Evolutionary conservation across 35 echinoderm and acorn worm genomes (phyloP).

Genomic region (Lytechinus pictus): DNA sequence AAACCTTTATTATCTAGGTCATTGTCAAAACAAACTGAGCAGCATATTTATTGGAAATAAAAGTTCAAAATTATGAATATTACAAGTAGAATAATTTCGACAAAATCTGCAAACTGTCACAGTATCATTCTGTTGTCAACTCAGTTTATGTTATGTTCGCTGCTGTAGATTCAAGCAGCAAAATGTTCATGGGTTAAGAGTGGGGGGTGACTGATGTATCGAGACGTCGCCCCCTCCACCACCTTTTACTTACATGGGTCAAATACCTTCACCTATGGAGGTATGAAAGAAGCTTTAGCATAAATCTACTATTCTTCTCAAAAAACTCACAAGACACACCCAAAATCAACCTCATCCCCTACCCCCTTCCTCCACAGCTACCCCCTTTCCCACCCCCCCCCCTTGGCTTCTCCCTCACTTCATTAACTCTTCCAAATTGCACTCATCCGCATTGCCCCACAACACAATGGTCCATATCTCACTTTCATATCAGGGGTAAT

Average conservation of each 20-base stretch:
- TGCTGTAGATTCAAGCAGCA: too few species aligned
- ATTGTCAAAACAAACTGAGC: neutral
- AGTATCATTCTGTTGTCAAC: too few species aligned
- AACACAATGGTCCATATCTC: neutral
- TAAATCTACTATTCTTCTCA: too few species aligned
- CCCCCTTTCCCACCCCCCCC: neutral
- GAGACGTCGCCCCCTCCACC: too few species aligned
- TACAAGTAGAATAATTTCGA: too few species aligned
- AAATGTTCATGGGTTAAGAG: too few species aligned
- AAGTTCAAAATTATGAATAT: too few species aligned
- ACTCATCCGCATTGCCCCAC: neutral
- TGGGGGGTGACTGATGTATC: too few species aligned
- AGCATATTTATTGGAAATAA: neutral
- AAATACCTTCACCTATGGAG: too few species aligned
- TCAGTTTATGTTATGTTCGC: too few species aligned
- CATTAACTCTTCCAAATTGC: neutral
- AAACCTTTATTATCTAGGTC: neutral
- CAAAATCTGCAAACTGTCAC: too few species aligned
- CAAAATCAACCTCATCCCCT: neutral
- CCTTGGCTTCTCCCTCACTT: neutral
- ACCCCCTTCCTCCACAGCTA: neutral
- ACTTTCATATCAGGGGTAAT: neutral
- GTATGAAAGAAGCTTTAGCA: neutral
- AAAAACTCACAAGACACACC: neutral
- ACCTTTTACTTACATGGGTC: neutral